phyloP scores from a whole-genome alignment of 2,797 vertebrate species.

The Rhinogobio ventralis region DNA sequence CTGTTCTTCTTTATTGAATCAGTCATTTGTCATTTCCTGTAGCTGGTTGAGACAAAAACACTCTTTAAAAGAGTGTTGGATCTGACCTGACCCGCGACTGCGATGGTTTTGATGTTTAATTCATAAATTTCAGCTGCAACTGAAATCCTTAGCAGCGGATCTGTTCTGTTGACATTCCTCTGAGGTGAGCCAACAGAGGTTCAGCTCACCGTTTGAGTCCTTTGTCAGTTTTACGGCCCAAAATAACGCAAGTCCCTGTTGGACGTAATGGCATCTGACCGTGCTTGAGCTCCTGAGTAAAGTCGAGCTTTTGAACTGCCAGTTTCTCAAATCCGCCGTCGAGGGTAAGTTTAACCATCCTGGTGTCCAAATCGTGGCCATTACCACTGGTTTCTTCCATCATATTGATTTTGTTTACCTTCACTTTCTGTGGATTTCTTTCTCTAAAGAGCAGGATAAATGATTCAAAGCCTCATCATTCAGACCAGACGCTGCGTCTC shows the following conservation, averaged over 20 bases:
- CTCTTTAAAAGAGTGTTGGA: conserved; percentile 5
- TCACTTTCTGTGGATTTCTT: conserved; percentile 31
- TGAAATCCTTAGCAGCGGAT: conserved; percentile 9
- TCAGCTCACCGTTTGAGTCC: conserved; percentile 16
- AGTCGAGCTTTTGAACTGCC: conserved; percentile 35
- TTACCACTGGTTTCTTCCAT: neutral
- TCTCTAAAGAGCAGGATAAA: conserved; percentile 43
- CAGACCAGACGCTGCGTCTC: conserved; percentile 1
- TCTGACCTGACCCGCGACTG: neutral
- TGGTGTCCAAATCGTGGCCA: neutral
- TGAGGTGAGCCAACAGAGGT: conserved; percentile 15
- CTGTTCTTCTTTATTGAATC: conserved; percentile 32
- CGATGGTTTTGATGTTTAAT: conserved; percentile 40
- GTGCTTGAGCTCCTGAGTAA: conserved; percentile 15
- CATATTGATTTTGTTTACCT: conserved; percentile 41
- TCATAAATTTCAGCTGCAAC: conserved; percentile 32
- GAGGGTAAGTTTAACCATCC: neutral
- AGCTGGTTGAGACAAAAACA: conserved; percentile 6
- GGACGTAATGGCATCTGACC: conserved; percentile 32
- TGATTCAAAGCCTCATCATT: conserved; percentile 46
- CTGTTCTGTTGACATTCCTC: conserved; percentile 20
- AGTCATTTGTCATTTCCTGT: conserved; percentile 42
- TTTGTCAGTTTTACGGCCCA: conserved; percentile 26
- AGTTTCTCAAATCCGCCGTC: conserved; percentile 16
- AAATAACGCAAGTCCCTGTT: conserved; percentile 27